These are phyloP conservation scores for Caenorhabditis brenneri DNA, from an alignment of 1,140 invertebrate species.

Conservation along the genomic window DNA sequence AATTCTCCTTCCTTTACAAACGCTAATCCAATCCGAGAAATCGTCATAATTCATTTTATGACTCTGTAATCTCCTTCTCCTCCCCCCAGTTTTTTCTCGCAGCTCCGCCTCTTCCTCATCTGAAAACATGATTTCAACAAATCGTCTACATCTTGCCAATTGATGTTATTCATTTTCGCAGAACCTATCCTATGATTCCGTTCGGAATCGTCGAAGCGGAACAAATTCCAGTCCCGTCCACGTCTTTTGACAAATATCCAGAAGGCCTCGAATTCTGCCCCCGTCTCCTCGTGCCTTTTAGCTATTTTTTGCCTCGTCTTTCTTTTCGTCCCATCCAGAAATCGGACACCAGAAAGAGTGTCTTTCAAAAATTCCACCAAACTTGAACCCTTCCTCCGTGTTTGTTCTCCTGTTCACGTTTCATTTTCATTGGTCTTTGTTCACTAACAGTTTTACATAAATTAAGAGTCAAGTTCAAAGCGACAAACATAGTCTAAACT, in stretches of 20 bases:
- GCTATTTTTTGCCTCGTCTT: constrained; percentile 2
- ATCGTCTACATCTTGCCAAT: background rate
- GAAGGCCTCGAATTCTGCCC: constrained; percentile 1
- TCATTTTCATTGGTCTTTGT: background rate
- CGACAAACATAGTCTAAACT: background rate
- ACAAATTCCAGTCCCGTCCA: constrained; percentile 12
- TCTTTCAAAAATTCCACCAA: background rate
- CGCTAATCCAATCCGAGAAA: constrained; percentile 23
- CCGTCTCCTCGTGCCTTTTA: background rate
- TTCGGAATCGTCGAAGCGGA: background rate
- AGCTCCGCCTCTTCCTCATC: background rate
- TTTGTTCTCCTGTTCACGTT: constrained; percentile 7
- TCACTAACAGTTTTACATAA: background rate
- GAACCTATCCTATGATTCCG: constrained; percentile 2
- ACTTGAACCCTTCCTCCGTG: background rate
- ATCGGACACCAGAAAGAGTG: constrained; percentile 15
- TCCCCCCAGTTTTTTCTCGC: background rate
- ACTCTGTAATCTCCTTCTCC: constrained; percentile 8
- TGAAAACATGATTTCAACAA: background rate
- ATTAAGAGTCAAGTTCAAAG: background rate
- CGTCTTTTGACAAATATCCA: background rate
- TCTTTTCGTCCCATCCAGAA: background rate
- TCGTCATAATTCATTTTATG: constrained; percentile 40
- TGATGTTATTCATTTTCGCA: background rate
- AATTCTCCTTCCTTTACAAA: background rate